Conservation (phyloP, 1,140 invertebrate genomes). For the Pollicipes pollicipes region DNA sequence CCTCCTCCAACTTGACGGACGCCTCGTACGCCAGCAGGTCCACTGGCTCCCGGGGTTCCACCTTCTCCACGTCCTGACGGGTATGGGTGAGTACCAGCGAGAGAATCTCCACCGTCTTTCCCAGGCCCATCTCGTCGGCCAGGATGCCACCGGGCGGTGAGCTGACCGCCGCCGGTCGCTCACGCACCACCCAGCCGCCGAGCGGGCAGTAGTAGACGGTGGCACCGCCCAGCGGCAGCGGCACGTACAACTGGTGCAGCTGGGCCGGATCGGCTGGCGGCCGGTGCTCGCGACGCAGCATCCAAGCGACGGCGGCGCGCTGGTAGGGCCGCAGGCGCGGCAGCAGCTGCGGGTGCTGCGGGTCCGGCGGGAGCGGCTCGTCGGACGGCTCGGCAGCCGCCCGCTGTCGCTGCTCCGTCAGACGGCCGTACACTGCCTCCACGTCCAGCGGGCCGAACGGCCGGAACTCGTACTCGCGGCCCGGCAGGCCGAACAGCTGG, state of each 20-base stretch:
- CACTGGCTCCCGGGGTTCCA: too few species aligned
- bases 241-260: slow-evolving; percentile 26
- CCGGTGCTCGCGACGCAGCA: slow-evolving; percentile 38
- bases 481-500: background rate
- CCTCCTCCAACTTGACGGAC: too few species aligned
- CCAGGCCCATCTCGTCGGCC: slow-evolving; percentile 69
- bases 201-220: slow-evolving; percentile 36
- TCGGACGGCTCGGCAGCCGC: slow-evolving; percentile 27
- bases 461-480: background rate
- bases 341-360: slow-evolving; percentile 34
- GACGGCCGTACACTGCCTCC: slow-evolving; percentile 8
- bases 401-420: slow-evolving; percentile 6
- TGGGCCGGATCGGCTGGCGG: slow-evolving; percentile 13
- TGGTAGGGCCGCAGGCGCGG: slow-evolving; percentile 45
- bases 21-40: too few species aligned
- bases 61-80: slow-evolving; percentile 17
- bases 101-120: slow-evolving; percentile 61
- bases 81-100: slow-evolving; percentile 44
- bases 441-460: background rate
- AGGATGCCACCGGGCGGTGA: slow-evolving; percentile 49
- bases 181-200: slow-evolving; percentile 26
- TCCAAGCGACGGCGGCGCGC: slow-evolving; percentile 44
- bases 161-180: slow-evolving; percentile 22
- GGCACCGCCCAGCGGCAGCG: slow-evolving; percentile 24
- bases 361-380: slow-evolving; percentile 25